phyloP scores from a whole-genome alignment of 2,113 vertebrate species.

The Oncorhynchus keta region DNA sequence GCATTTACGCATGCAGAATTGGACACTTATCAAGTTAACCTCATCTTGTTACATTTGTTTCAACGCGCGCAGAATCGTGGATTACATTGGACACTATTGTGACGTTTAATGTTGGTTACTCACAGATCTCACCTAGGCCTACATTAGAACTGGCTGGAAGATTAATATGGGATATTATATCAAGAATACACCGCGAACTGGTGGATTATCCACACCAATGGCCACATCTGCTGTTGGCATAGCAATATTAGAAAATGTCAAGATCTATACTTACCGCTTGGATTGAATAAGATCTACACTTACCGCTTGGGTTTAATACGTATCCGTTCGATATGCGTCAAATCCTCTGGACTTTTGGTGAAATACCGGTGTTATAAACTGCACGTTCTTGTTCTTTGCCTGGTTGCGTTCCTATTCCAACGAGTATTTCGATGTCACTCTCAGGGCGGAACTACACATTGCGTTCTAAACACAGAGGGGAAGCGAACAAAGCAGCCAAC shows the following conservation, averaged over 20 bases:
- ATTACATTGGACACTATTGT: no score
- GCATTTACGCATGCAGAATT: no score
- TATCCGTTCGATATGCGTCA: constrained; percentile 17
- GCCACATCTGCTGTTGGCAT: constrained; percentile 60
- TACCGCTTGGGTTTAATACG: constrained; percentile 12
- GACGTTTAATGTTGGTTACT: no score
- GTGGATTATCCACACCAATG: constrained; percentile 49
- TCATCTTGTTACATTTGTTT: no score
- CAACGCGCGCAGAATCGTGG: no score
- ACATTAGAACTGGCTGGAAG: neutral
- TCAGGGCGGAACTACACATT: constrained; percentile 68
- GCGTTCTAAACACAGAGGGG: constrained; percentile 54
- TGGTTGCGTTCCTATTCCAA: constrained; percentile 35
- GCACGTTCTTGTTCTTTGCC: constrained; percentile 29
- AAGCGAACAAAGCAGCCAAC: constrained; percentile 37
- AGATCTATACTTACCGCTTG: constrained; percentile 51
- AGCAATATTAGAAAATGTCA: neutral
- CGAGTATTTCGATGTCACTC: constrained; percentile 59
- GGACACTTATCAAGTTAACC: no score
- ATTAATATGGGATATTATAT: neutral
- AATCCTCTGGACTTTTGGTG: constrained; percentile 10
- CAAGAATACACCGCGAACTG: constrained; percentile 32
- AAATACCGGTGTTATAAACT: constrained; percentile 1
- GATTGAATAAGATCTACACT: constrained; percentile 11
- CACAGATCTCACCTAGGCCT: no score